These are phyloP conservation scores for Paramormyrops kingsleyae DNA, from an alignment of 2,113 vertebrate species.

Conservation along the genomic window DNA sequence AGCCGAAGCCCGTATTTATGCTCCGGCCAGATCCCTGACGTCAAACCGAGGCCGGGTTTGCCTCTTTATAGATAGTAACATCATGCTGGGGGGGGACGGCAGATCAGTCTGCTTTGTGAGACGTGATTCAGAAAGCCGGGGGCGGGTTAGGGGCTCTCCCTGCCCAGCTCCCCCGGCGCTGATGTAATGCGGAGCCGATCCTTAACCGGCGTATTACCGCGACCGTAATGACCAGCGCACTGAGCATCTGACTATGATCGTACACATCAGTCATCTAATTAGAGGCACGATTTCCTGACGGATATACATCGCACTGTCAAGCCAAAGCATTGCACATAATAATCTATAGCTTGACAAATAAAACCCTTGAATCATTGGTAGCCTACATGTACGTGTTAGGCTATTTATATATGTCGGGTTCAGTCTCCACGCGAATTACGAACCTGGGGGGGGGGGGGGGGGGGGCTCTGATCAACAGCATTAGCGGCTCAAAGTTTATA, in stretches of 20 bases:
- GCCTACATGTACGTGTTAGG: neutral
- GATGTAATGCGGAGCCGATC: conserved; percentile 4
- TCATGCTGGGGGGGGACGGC: conserved; percentile 35
- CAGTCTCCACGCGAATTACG: neutral
- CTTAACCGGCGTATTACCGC: neutral
- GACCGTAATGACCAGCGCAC: neutral
- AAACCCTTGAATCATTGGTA: neutral
- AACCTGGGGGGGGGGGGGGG: neutral
- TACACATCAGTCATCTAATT: neutral
- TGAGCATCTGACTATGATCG: neutral
- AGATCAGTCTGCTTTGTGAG: neutral
- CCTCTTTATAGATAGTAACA: conserved; percentile 54
- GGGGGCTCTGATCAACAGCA: neutral
- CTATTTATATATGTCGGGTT: neutral
- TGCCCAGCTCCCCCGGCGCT: conserved; percentile 33
- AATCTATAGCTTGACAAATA: neutral
- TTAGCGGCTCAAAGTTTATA: neutral
- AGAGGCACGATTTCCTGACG: neutral
- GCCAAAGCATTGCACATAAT: neutral
- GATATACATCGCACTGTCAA: neutral
- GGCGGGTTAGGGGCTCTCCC: conserved; percentile 55
- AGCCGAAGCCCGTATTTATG: conserved; percentile 53
- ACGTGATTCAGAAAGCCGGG: conserved; percentile 43
- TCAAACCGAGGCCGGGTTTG: conserved; percentile 54
- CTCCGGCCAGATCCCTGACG: conserved; percentile 50